These are phyloP conservation scores for Tachina grossa DNA, from an alignment of 2,888 invertebrate species.

Conservation along the genomic window DNA sequence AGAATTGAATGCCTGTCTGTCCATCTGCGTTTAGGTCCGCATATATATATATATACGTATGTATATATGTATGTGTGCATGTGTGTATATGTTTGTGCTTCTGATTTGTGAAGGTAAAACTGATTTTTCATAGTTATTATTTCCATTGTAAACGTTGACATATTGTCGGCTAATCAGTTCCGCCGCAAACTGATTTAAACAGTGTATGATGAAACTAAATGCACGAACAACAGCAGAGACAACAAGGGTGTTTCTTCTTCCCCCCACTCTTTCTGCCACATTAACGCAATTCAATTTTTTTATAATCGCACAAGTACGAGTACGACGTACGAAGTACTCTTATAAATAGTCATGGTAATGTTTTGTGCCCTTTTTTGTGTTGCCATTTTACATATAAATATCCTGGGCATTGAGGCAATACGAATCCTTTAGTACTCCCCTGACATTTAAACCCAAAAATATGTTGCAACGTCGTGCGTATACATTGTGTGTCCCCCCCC, in stretches of 20 bases:
- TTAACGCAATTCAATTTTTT: constrained; percentile 17
- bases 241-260: constrained; percentile 14
- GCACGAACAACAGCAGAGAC: neutral
- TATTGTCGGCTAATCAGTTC: constrained; percentile 82
- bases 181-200: constrained; percentile 78
- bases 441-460: constrained; percentile 75
- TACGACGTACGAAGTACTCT: neutral
- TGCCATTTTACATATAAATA: constrained; percentile 17
- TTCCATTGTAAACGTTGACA: constrained; percentile 76
- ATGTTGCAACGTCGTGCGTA: constrained; percentile 28
- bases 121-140: constrained; percentile 70
- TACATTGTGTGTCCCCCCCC: constrained; percentile 26
- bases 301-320: constrained; percentile 6
- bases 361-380: constrained; percentile 42
- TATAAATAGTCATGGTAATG: constrained; percentile 48
- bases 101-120: constrained; percentile 66
- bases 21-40: neutral
- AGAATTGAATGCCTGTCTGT: constrained; percentile 40
- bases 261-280: neutral
- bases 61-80: constrained; percentile 30
- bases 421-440: constrained; percentile 80
- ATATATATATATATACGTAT: constrained; percentile 22
- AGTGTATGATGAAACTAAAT: constrained; percentile 20
- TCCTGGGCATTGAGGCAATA: constrained; percentile 60
- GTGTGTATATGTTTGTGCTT: constrained; percentile 29